Base-by-base conservation (phyloP, 2,797 vertebrate genomes). In the Amblyraja radiata region DNA sequence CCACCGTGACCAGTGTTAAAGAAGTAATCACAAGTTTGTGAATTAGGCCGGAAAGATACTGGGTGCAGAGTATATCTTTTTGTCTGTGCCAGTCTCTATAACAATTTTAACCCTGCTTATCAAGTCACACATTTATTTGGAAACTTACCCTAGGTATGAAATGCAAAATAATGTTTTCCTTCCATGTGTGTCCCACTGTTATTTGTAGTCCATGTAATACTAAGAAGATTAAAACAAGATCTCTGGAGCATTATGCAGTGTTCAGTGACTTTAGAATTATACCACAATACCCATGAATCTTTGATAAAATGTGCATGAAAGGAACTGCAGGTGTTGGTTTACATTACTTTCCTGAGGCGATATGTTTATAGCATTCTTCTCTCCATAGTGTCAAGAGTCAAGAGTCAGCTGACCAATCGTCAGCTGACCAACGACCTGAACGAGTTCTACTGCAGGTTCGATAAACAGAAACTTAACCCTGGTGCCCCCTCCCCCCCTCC, bases 31-130 rank as follows among this genome's bases (percentile, higher is more conserved):
- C 36, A 54, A 39, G 28, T 92, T 32, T 92, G 46, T 54, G 46
- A 92, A 92, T 92, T 68, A 91, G 68, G 36, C 36, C 36, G 54
- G 21, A 91, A 71, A 74, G 71, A 23, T 68, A 36, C 7, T 65
- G 14, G 36, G 90, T 76, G 18, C 13, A 21, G 8, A 74, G 36
- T 91, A 36, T 23, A 92, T 92, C 13, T 84, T 32, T 88, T 63
- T 65, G 14, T 68, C 3, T 73, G 13, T 63, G 10, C 5, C 65
- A 54, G 23, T 54, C 32, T 25, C 68, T 46, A 3, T 25, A 74
- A 91, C 39, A 74, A 21, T 68, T 71, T 90, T n/a, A 90, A 71
- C 39, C 32, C 63, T 71, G n/a, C 86, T 73, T 91, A 16, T 91
- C 74, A 91, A 76, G 23, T 73, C 71, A 74, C 46, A 36, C 13